Evolutionary conservation across 2,797 vertebrate genomes (phyloP).

Genomic region (Phataginus tetradactyla): DNA sequence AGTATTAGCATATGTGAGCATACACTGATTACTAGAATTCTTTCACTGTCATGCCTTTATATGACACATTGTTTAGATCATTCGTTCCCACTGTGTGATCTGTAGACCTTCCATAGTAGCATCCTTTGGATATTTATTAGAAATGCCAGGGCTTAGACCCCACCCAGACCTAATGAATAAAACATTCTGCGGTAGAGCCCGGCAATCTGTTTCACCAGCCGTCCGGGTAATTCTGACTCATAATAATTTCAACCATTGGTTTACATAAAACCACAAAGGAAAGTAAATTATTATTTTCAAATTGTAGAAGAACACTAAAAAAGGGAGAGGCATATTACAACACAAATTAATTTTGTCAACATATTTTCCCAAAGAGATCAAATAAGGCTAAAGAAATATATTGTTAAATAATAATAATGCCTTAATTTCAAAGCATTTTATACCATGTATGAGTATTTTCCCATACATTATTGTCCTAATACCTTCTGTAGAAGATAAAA

Average conservation of each 20-base stretch:
- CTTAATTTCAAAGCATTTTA: not conserved
- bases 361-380: not conserved
- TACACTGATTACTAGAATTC: not conserved
- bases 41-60: not conserved
- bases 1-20: not conserved
- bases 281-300: conserved; percentile 35
- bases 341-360: not conserved
- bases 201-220: not conserved
- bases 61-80: not conserved
- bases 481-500: not conserved
- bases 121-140: not conserved
- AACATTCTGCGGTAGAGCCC: not conserved
- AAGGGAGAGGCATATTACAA: not conserved
- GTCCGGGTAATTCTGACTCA: not conserved
- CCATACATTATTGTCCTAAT: not conserved
- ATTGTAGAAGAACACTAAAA: not conserved
- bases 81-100: not conserved
- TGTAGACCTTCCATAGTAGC: not conserved
- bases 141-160: not conserved
- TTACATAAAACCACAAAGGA: not conserved
- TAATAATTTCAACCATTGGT: not conserved
- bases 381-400: not conserved
- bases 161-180: not conserved
- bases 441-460: not conserved
- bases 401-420: not conserved